Percentiles rank a stretch among this genome's conserved stretches.
Conservation (phyloP, 2,888 invertebrate genomes). For the Macrosoma leucophasiata region DNA sequence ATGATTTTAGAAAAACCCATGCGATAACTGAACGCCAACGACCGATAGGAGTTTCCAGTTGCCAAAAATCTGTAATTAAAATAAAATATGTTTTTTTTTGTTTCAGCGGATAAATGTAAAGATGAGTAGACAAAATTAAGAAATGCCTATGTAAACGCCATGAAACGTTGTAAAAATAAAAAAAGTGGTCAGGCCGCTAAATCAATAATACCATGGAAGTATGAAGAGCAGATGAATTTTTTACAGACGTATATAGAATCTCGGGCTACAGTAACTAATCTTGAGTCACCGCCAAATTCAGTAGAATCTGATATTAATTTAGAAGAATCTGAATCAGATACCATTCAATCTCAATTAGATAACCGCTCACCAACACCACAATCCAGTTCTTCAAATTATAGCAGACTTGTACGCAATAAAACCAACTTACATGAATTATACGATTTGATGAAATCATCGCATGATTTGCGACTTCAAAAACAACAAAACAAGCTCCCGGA, state of each 20-base stretch:
- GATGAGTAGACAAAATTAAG: conserved; percentile 15
- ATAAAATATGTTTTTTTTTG: conserved; percentile 13
- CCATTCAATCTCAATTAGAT: neutral
- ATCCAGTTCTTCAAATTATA: neutral
- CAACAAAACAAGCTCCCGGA: conserved; percentile 12
- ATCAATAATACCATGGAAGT: neutral
- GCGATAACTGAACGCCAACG: conserved; percentile 30
- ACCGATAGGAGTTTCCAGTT: conserved; percentile 27
- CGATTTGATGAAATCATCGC: conserved; percentile 25
- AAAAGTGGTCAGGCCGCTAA: neutral
- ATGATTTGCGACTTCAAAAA: conserved; percentile 22
- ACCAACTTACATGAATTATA: conserved; percentile 15
- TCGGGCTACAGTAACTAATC: neutral
- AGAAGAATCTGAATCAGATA: neutral
- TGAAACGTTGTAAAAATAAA: neutral
- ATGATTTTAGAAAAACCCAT: conserved; percentile 28
- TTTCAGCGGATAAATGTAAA: conserved; percentile 24
- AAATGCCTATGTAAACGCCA: neutral
- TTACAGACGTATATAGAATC: neutral
- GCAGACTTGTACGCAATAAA: neutral
- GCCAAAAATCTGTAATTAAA: conserved; percentile 27
- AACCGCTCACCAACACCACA: neutral
- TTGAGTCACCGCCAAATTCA: neutral
- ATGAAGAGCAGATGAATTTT: conserved; percentile 3
- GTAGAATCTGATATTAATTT: neutral